Evolutionary conservation across 2,888 invertebrate species (phyloP).

Genomic region (Acanthosepion pharaonis): DNA sequence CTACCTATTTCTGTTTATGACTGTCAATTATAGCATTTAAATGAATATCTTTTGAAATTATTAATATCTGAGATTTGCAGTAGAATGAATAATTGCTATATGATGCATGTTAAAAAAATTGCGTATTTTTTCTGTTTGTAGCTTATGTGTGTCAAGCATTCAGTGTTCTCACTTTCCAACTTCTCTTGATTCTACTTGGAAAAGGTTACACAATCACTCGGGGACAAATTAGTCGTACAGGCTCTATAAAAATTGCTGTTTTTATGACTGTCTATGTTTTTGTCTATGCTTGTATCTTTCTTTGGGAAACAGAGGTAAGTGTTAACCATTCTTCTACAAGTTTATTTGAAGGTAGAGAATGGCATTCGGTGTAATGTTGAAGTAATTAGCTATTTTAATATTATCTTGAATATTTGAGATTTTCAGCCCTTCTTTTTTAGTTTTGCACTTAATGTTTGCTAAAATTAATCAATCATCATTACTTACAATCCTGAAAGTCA

Average conservation of each 20-base stretch:
- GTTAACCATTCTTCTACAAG: neutral
- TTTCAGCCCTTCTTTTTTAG: no score
- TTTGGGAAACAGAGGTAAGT: slow-evolving; percentile 85
- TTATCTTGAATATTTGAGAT: no score
- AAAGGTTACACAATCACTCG: slow-evolving; percentile 94
- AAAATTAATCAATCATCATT: no score
- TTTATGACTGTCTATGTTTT: slow-evolving; percentile 86
- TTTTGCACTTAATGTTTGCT: no score
- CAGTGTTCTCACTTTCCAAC: slow-evolving; percentile 84
- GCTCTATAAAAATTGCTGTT: slow-evolving; percentile 84
- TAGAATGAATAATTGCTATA: neutral
- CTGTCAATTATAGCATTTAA: no score
- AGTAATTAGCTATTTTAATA: no score
- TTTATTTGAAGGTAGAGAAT: no score
- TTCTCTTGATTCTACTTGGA: slow-evolving; percentile 86
- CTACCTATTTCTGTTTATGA: no score
- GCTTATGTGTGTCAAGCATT: slow-evolving; percentile 84
- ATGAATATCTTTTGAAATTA: no score
- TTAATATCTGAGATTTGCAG: neutral
- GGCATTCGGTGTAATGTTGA: no score
- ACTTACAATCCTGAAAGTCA: no score
- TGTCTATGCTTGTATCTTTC: slow-evolving; percentile 84
- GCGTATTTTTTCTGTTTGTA: slow-evolving; percentile 62
- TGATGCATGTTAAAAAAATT: neutral
- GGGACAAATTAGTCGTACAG: slow-evolving; percentile 83